Conservation (phyloP, 2,113 vertebrate species). For the Opisthocomus hoazin region DNA sequence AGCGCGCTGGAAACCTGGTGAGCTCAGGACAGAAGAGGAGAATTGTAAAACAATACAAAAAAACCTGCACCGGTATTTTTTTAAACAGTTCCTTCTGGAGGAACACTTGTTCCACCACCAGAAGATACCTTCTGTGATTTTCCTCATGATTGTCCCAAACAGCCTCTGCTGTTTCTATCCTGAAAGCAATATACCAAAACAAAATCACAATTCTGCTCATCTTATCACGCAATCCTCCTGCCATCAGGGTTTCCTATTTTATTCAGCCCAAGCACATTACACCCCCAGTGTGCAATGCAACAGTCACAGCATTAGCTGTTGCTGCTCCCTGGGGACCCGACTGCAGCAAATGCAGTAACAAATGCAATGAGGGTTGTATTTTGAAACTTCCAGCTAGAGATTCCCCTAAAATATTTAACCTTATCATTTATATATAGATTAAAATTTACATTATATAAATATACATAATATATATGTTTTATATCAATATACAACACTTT, state of each 20-base stretch:
- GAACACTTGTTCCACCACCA: neutral
- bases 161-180: neutral
- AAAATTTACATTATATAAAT: neutral
- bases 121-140: neutral
- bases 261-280: neutral
- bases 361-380: neutral
- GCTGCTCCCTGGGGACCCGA: neutral
- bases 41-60: neutral
- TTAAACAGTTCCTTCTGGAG: neutral
- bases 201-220: neutral
- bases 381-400: neutral
- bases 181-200: neutral
- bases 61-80: neutral
- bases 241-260: neutral
- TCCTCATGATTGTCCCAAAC: neutral
- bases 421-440: too few relatives aligned
- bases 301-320: neutral
- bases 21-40: neutral
- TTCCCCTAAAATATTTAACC: neutral
- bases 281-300: neutral
- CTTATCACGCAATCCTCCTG: neutral
- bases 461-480: neutral
- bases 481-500: neutral
- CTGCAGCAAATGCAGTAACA: neutral
- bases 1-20: too few relatives aligned